A percentile compares a stretch with the other conserved stretches of the same genome.
phyloP scores from a whole-genome alignment of 1,140 invertebrate genomes.

The Penaeus indicus region DNA sequence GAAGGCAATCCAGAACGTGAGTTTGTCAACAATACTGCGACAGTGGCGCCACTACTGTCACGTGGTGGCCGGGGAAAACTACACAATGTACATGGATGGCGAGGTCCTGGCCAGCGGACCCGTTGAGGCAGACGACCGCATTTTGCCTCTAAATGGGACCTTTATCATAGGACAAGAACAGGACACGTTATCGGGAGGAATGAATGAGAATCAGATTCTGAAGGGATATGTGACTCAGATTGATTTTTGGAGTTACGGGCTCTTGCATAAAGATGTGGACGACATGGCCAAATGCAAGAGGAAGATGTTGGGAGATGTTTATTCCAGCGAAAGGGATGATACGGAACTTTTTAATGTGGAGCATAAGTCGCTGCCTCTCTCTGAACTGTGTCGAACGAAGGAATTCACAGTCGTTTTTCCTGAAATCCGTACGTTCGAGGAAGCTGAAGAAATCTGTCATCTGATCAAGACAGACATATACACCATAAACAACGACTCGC shows the following conservation, averaged over 20 bases:
- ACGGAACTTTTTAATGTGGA: slow-evolving; percentile 1
- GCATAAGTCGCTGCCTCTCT: neutral
- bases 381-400: neutral
- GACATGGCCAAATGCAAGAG: neutral
- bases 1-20: neutral
- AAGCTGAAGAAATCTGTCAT: neutral
- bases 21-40: neutral
- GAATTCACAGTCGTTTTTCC: slow-evolving; percentile 22
- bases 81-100: slow-evolving; percentile 32
- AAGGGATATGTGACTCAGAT: slow-evolving; percentile 23
- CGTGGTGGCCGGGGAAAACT: slow-evolving; percentile 29
- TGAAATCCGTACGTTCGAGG: neutral
- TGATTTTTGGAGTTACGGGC: neutral
- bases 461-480: neutral
- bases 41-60: slow-evolving; percentile 40
- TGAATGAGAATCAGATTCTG: slow-evolving; percentile 12
- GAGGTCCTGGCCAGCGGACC: neutral
- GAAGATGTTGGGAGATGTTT: neutral
- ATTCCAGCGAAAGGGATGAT: slow-evolving; percentile 5
- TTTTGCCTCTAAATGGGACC: slow-evolving; percentile 19
- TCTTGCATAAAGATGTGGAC: neutral
- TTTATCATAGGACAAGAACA: slow-evolving; percentile 23
- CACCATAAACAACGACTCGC: too few species aligned
- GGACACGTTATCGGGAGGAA: neutral
- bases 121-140: slow-evolving; percentile 5